Base-by-base conservation (phyloP, 1,140 invertebrate genomes). In the Matsumurasca onukii region DNA sequence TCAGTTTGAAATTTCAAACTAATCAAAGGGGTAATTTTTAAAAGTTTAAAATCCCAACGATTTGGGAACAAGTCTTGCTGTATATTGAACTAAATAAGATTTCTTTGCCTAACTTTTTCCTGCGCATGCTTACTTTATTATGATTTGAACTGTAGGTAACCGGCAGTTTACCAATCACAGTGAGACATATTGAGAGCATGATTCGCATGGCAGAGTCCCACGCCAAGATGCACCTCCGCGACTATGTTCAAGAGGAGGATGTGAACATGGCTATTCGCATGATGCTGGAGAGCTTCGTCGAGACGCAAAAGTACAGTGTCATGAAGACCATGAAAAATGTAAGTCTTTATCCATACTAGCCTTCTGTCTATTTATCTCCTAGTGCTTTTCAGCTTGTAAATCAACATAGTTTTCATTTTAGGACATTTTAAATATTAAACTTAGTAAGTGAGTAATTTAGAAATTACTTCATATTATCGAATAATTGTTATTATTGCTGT, bases 171-270 rank as follows among this genome's bases (percentile, higher is more conserved):
- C 97, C 98, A 0, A 99, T 99, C 72, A 99, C 98, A 0, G 97
- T 98, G 0, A 86, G 98, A 74, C 97, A 99, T 76, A 98, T 99
- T 74, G 98, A 99, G 83, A 98, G 95, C 76, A 96, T 99, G 77
- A 98, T 99, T 75, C 88, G 98, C 31, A 92, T 98, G 89, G 86
- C 96, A 0, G 98, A 99, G 82, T 94, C 98, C 0, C 92, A 98
- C 84, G 97, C 98, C 0, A 89, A 92, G 71, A 94, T 99, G 85
- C 96, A 99, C 82, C 82, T 99, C 15, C 83, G 98, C 15, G 89
- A 95, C 73, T 94, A 91, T 77, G 97, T 99, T 0, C 86, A 90
- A 74, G 96, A 99, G 75, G 92, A 95, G 70, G 98, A 99, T 80
- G 94, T 99, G 5, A 98, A 98, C 80, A 90, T 98, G 86, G 95